These are phyloP conservation scores for Apeltes quadracus DNA, from an alignment of 2,113 vertebrate species.

Conservation along the genomic window DNA sequence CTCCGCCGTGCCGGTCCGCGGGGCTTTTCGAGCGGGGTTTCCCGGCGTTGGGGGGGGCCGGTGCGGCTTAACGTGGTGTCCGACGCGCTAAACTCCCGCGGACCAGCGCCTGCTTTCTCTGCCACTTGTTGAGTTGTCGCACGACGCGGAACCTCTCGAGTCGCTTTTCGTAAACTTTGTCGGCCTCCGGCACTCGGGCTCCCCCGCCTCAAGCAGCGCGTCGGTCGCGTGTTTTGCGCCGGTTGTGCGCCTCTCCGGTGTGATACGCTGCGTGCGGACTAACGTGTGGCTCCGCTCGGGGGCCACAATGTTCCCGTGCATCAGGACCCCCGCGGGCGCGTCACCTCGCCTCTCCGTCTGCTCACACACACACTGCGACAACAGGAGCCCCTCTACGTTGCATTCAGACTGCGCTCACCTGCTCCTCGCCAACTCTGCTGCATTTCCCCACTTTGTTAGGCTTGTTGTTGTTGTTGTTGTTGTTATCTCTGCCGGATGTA, in stretches of 20 bases:
- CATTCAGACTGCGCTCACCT: background rate
- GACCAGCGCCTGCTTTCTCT: conserved; percentile 19
- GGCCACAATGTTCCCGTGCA: background rate
- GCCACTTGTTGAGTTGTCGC: conserved; percentile 18
- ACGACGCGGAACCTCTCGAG: background rate
- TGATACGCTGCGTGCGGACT: no score
- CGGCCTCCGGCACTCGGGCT: background rate
- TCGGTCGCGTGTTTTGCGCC: no score
- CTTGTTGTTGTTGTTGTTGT: background rate
- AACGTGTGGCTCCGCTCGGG: no score
- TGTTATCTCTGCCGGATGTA: background rate
- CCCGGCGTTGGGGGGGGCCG: background rate
- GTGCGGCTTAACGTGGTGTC: conserved; percentile 33
- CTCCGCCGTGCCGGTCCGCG: background rate
- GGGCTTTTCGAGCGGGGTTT: background rate
- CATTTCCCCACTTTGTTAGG: background rate
- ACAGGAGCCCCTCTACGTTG: background rate
- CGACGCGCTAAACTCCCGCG: conserved; percentile 53
- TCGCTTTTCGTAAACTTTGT: conserved; percentile 3
- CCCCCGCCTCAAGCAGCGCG: no score
- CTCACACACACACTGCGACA: background rate
- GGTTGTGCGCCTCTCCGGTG: no score
- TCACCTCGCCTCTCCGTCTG: background rate
- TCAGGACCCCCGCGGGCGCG: no score
- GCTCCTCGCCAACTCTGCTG: background rate